Percentiles rank a stretch among this genome's conserved stretches.
Conservation (phyloP, 1,140 invertebrate species). For the Nymphalis io region DNA sequence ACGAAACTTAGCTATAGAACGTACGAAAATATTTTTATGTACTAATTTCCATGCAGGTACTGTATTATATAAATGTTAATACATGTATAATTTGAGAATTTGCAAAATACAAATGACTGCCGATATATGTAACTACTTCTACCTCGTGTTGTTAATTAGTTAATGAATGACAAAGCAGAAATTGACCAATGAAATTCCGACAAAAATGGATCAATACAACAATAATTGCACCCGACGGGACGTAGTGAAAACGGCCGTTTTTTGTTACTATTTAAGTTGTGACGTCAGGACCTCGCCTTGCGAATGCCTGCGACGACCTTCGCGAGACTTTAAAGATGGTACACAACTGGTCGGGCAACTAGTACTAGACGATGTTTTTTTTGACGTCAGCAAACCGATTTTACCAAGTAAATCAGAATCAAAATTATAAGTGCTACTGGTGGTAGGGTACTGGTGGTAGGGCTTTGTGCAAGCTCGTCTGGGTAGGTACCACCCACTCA, state of each 20-base stretch:
- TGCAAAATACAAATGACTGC: not conserved
- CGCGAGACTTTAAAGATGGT: conserved; percentile 1
- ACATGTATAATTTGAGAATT: not conserved
- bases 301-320: conserved; percentile 8
- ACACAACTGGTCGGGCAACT: conserved; percentile 3
- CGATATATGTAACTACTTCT: no score
- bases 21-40: not conserved
- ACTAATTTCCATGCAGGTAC: not conserved
- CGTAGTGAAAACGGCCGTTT: not conserved
- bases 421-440: no score
- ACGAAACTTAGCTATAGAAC: not conserved
- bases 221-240: not conserved
- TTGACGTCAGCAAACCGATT: not conserved
- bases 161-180: conserved; percentile 2
- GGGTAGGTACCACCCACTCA: no score
- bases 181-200: not conserved
- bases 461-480: no score
- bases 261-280: not conserved
- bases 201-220: conserved; percentile 8
- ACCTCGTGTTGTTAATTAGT: not conserved
- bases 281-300: conserved; percentile 11
- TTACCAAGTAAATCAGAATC: no score
- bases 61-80: not conserved
- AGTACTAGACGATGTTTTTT: conserved; percentile 4
- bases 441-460: no score